Base-by-base conservation (phyloP, 1,140 invertebrate species). In the Drosophila subobscura region DNA sequence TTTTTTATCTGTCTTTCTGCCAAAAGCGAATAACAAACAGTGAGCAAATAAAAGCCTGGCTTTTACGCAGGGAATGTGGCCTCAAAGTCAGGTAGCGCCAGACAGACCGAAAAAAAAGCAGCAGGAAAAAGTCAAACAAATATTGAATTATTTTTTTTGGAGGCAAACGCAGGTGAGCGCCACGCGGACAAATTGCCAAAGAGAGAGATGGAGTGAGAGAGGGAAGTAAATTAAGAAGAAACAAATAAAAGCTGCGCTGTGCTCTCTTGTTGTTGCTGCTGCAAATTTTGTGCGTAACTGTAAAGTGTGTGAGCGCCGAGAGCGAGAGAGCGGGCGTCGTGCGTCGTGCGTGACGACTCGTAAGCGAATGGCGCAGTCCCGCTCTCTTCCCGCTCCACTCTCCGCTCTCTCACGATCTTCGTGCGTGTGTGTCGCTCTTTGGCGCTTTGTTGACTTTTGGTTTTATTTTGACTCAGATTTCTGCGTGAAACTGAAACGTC, bases 41-140 rank as follows among this genome's bases (percentile, higher is more conserved):
- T 66, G 81, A 80, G 77, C 77, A 85, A 85, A 85, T 73, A 85
- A 83, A 85, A 72, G 77, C 73, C 77, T 51, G 73, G 46, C 64
- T 79, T 60, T 66, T 50, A 5, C 25, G 25, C 5, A 27, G 51
- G 29, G 44, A 33, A 22, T 27, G 37, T 70, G 58, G 41, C 50
- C 72, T 40, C 40, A 33, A 56, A 78, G 63, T 44, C 47, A 54
- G 71, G 71, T 66, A 80, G 72, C 71, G 47, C 47, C 47, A 65
- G 51, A 25, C 51, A 67, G 41, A 55, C 42, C 49, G 22, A 57
- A 53, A 29, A 52, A 10, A 22, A 46, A 46, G n/a, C 49, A 22
- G 14, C 46, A 47, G 44, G 54, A 80, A 79, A 63, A 75, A 67
- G 41, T 61, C 63, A 86, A 80, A 81, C 73, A 86, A 77, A 77